Conservation (phyloP, 2,797 vertebrate species). For the Catharus ustulatus region DNA sequence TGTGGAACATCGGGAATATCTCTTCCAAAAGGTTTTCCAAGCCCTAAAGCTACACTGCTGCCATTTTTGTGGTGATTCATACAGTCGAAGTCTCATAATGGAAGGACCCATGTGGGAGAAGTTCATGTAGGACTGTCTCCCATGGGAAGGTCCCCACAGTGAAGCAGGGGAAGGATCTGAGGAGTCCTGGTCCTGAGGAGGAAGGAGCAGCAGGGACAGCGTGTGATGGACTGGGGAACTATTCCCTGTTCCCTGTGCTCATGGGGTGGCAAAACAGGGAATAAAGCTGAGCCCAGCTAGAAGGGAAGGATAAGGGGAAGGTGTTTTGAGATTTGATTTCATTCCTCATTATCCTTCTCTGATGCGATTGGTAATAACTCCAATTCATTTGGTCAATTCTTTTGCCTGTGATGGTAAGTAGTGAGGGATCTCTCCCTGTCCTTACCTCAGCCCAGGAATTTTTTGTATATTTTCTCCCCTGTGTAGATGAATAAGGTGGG, state of each 20-base stretch:
- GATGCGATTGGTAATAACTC: not conserved
- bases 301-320: not conserved
- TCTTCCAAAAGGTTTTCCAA: not conserved
- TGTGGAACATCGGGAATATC: not conserved
- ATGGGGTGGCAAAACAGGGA: not conserved
- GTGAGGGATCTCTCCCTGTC: not conserved
- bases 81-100: not conserved
- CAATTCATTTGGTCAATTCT: not conserved
- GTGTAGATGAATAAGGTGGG: not conserved
- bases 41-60: not conserved
- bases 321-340: not conserved
- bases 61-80: not conserved
- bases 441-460: not conserved
- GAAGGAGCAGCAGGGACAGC: not conserved
- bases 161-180: not conserved
- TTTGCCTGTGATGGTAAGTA: not conserved
- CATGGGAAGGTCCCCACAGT: fast-evolving
- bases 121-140: not conserved
- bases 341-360: not conserved
- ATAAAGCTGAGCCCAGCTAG: not conserved
- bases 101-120: not conserved
- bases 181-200: not conserved
- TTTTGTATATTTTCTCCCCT: not conserved
- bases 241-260: not conserved
- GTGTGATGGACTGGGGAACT: not conserved